phyloP scores from a whole-genome alignment of 2,888 invertebrate genomes.

The Eupithecia subumbrata region DNA sequence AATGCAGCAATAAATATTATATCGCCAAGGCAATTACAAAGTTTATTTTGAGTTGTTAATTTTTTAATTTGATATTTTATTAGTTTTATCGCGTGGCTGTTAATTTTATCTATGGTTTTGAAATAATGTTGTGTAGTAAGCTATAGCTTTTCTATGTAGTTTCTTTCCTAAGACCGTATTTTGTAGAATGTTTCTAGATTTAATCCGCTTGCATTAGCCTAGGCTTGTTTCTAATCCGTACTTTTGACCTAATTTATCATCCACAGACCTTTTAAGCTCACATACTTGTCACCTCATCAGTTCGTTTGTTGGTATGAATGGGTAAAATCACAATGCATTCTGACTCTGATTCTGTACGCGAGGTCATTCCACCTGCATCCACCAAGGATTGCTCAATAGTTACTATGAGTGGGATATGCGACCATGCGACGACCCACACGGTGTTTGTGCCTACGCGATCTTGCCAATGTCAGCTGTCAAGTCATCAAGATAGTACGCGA shows the following conservation, averaged over 20 bases:
- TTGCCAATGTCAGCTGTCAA: slow-evolving; percentile 7
- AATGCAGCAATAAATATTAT: slow-evolving; percentile 5
- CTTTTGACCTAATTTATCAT: not conserved
- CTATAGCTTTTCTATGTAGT: not conserved
- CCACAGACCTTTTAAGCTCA: not conserved
- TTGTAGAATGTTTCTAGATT: not conserved
- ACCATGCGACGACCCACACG: not conserved
- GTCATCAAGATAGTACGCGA: not conserved
- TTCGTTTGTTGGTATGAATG: not conserved
- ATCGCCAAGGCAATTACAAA: not conserved
- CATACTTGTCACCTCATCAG: slow-evolving; percentile 2
- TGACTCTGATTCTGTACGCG: not conserved
- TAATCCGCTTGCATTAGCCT: not conserved
- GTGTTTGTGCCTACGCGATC: not conserved
- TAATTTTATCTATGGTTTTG: not conserved
- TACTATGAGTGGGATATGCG: not conserved
- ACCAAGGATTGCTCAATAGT: not conserved
- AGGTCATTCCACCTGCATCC: slow-evolving; percentile 10
- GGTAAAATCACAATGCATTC: not conserved
- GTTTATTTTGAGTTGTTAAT: not conserved
- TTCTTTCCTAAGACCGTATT: not conserved
- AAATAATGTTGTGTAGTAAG: not conserved
- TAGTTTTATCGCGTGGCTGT: slow-evolving; percentile 11
- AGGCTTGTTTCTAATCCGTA: not conserved
- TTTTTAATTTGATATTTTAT: slow-evolving; percentile 6